Conservation (phyloP, 2,888 invertebrate species). For the Nephrocerus scutellatus region DNA sequence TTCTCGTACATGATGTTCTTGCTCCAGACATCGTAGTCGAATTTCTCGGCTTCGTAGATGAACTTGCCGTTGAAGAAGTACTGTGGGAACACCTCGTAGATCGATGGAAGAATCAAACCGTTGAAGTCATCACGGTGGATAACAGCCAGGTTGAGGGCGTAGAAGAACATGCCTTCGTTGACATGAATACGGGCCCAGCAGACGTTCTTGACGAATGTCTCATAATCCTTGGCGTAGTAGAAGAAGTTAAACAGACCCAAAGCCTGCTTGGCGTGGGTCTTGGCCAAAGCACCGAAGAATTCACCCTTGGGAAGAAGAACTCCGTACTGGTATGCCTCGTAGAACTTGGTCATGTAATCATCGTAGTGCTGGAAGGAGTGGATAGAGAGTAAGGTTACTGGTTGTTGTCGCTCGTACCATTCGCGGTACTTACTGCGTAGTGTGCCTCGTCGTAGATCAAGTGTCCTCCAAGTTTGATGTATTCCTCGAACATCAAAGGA, state of each 20-base stretch:
- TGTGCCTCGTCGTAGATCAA: conserved; percentile 27
- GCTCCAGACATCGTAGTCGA: conserved; percentile 48
- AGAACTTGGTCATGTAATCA: conserved; percentile 31
- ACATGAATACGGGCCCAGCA: conserved; percentile 59
- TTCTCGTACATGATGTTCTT: conserved; percentile 47
- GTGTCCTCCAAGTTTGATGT: conserved; percentile 30
- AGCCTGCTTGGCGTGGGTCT: conserved; percentile 52
- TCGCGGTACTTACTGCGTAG: conserved; percentile 30
- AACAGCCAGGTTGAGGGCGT: conserved; percentile 57
- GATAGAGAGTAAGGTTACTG: too few relatives aligned
- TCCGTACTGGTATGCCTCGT: conserved; percentile 30
- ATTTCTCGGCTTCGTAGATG: conserved; percentile 57
- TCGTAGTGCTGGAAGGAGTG: conserved; percentile 29
- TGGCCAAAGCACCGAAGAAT: conserved; percentile 50
- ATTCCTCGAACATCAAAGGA: conserved; percentile 37
- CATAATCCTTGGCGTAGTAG: conserved; percentile 63
- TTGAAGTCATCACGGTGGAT: conserved; percentile 58
- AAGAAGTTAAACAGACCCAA: conserved; percentile 57
- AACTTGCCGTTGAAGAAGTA: conserved; percentile 63
- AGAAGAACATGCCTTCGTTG: conserved; percentile 64
- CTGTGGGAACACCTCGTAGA: conserved; percentile 67
- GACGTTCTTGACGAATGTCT: conserved; percentile 62
- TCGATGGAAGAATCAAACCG: conserved; percentile 60
- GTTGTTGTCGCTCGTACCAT: too few relatives aligned
- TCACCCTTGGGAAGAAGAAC: conserved; percentile 53